These are phyloP conservation scores for Drosophila sechellia DNA, from an alignment of 1,140 invertebrate species.

Conservation along the genomic window DNA sequence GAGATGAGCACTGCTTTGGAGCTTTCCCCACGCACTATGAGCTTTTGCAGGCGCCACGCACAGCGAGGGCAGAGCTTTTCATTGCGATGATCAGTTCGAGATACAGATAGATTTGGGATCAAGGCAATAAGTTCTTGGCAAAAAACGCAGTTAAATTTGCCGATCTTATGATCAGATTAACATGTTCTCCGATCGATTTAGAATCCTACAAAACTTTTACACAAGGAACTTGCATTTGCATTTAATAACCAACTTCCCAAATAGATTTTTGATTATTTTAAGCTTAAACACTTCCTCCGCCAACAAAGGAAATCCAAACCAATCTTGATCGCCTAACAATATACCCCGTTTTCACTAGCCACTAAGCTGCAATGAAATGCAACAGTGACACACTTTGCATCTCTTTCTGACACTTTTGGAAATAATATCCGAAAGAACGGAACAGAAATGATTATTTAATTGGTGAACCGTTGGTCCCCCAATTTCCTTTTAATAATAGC, in stretches of 20 bases:
- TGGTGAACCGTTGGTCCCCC: constrained; percentile 55
- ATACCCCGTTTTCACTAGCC: neutral
- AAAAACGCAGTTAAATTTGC: neutral
- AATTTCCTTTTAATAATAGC: constrained; percentile 79
- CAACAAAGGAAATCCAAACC: too few species aligned
- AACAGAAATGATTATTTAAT: constrained; percentile 75
- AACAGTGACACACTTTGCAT: constrained; percentile 28
- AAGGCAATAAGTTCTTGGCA: neutral
- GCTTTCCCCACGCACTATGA: constrained; percentile 38
- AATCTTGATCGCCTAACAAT: too few species aligned
- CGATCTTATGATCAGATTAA: neutral
- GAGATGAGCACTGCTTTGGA: constrained; percentile 12
- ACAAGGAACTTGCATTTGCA: neutral
- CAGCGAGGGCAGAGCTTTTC: constrained; percentile 21
- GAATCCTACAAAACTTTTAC: too few species aligned
- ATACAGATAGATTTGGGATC: constrained; percentile 11
- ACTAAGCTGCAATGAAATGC: constrained; percentile 15
- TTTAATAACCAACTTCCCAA: neutral
- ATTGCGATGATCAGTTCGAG: constrained; percentile 19
- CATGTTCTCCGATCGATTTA: neutral
- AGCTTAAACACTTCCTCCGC: constrained; percentile 11
- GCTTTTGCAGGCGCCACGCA: constrained; percentile 36
- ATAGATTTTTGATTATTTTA: neutral
- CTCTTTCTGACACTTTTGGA: constrained; percentile 4
- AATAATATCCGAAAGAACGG: constrained; percentile 6